phyloP scores from a whole-genome alignment of 2,113 vertebrate species.

The Chitala chitala region DNA sequence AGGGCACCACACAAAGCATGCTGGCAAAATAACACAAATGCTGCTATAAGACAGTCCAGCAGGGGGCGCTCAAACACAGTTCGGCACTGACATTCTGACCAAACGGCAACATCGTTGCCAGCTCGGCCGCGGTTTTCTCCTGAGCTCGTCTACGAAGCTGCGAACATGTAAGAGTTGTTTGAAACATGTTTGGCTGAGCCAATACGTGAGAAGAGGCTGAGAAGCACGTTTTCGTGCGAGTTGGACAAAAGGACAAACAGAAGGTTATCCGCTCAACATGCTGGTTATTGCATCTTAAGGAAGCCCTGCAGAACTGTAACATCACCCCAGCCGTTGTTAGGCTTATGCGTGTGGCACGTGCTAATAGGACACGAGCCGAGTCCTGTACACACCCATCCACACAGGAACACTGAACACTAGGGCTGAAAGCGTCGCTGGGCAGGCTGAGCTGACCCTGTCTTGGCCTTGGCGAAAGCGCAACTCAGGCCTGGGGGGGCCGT shows the following conservation, averaged over 20 bases:
- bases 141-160: background rate
- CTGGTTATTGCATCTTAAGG: background rate
- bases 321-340: too few species aligned
- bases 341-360: too few species aligned
- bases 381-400: too few species aligned
- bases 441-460: background rate
- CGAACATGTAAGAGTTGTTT: background rate
- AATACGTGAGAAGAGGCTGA: background rate
- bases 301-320: background rate
- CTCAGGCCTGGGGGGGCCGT: conserved; percentile 36
- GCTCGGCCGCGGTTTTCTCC: background rate
- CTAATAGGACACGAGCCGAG: too few species aligned
- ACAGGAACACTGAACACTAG: too few species aligned
- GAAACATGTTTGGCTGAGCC: background rate
- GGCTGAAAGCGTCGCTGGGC: background rate
- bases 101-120: background rate
- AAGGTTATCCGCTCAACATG: conserved; percentile 12
- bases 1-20: background rate
- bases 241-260: background rate
- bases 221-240: background rate
- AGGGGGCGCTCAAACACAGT: conserved; percentile 3
- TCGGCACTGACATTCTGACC: background rate
- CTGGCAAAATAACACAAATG: background rate
- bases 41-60: background rate
- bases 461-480: conserved; percentile 23